phyloP scores from a whole-genome alignment of 2,888 invertebrate genomes.

The Epiperipatus broadwayi region DNA sequence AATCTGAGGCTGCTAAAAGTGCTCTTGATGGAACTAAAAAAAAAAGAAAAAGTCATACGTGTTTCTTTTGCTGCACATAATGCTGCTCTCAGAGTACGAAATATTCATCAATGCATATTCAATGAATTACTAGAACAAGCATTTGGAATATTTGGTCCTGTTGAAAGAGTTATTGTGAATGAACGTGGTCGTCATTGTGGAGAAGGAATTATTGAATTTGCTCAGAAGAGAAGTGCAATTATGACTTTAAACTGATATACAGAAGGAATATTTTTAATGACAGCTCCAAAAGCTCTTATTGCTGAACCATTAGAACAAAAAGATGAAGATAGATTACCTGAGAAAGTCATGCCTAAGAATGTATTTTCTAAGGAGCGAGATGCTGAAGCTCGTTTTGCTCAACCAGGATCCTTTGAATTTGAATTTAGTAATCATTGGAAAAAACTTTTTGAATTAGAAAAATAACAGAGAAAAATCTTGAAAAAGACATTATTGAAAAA shows the following conservation, averaged over 20 bases:
- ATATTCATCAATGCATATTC: constrained; percentile 73
- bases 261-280: constrained; percentile 84
- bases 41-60: constrained; percentile 65
- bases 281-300: constrained; percentile 69
- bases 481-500: constrained; percentile 70
- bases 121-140: constrained; percentile 79
- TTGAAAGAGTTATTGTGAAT: constrained; percentile 85
- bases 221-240: constrained; percentile 71
- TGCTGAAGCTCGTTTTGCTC: constrained; percentile 72
- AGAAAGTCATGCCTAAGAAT: constrained; percentile 53
- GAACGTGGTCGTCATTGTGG: constrained; percentile 89
- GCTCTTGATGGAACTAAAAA: constrained; percentile 66
- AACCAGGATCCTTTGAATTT: constrained; percentile 68
- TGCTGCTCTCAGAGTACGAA: constrained; percentile 74
- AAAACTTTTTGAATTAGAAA: constrained; percentile 73
- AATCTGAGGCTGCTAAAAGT: constrained; percentile 69
- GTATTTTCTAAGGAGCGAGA: constrained; percentile 43
- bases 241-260: constrained; percentile 69
- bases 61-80: constrained; percentile 89
- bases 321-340: constrained; percentile 38
- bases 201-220: constrained; percentile 91
- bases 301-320: constrained; percentile 75
- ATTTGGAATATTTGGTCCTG: constrained; percentile 69
- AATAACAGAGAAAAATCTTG: constrained; percentile 68
- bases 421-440: constrained; percentile 96